These are phyloP conservation scores for Escarpia spicata DNA, from an alignment of 2,888 invertebrate species.

Conservation along the genomic window DNA sequence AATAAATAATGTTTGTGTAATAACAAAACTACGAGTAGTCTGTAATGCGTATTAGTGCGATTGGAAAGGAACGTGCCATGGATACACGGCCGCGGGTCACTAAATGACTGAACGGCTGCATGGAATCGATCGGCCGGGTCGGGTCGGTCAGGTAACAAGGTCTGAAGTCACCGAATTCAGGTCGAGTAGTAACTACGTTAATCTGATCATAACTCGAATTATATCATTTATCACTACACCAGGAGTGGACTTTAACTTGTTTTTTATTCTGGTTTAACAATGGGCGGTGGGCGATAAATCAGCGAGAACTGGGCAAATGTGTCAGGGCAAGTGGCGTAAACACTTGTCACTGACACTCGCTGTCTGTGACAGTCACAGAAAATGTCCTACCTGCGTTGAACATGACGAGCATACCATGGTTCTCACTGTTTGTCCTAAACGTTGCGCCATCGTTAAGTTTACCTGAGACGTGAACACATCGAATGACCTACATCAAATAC, in stretches of 20 bases:
- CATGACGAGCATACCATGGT: neutral
- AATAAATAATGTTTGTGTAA: neutral
- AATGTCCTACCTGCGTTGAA: neutral
- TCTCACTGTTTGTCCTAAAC: slow-evolving; percentile 1
- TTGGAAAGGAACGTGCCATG: neutral
- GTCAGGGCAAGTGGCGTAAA: neutral
- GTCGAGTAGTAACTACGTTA: neutral
- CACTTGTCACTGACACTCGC: neutral
- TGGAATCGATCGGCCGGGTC: neutral
- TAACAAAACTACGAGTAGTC: neutral
- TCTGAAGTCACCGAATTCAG: neutral
- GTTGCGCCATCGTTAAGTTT: neutral
- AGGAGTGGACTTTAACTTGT: neutral
- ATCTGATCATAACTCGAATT: neutral
- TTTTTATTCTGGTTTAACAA: neutral
- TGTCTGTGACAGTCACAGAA: neutral
- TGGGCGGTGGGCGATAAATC: neutral
- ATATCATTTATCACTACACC: neutral
- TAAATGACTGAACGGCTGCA: too few species aligned
- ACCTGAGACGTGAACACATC: neutral
- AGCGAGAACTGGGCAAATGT: neutral
- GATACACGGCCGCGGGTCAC: neutral
- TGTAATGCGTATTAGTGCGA: neutral
- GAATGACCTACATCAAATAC: neutral
- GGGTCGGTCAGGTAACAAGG: neutral